Conservation (phyloP, 2,113 vertebrate species). For the Alethe diademata region DNA sequence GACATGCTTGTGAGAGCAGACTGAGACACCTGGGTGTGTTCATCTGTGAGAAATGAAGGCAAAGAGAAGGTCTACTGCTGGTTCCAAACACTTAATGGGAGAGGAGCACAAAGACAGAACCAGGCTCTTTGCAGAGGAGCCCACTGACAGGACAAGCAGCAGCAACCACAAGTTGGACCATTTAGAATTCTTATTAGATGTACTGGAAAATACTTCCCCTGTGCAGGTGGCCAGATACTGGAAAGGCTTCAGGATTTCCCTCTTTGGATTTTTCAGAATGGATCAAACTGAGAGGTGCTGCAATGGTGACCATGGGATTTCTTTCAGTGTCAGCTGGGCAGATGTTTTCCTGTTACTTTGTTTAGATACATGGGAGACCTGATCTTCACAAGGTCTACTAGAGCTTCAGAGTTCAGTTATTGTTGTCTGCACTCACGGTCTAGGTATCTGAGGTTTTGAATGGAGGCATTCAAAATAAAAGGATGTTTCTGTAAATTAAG, state of each 20-base stretch:
- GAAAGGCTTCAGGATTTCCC: background rate
- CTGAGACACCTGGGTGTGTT: background rate
- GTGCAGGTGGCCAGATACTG: background rate
- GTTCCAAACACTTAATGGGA: background rate
- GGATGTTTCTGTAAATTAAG: background rate
- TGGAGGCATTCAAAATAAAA: background rate
- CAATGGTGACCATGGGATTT: background rate
- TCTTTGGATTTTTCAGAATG: background rate
- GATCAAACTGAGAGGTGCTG: background rate
- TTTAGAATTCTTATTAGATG: background rate
- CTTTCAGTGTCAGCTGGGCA: background rate
- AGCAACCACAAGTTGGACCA: background rate
- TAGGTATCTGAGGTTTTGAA: background rate
- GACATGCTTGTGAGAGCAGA: background rate
- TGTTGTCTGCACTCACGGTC: background rate
- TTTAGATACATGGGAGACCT: background rate
- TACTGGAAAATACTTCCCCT: background rate
- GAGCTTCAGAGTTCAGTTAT: background rate
- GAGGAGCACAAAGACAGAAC: background rate
- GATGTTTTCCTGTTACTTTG: background rate
- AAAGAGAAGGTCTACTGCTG: background rate
- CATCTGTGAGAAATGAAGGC: background rate
- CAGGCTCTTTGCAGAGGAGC: background rate
- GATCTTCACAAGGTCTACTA: background rate
- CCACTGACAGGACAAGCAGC: background rate